Conservation (phyloP, 2,797 vertebrate genomes). For the Malurus splendens region DNA sequence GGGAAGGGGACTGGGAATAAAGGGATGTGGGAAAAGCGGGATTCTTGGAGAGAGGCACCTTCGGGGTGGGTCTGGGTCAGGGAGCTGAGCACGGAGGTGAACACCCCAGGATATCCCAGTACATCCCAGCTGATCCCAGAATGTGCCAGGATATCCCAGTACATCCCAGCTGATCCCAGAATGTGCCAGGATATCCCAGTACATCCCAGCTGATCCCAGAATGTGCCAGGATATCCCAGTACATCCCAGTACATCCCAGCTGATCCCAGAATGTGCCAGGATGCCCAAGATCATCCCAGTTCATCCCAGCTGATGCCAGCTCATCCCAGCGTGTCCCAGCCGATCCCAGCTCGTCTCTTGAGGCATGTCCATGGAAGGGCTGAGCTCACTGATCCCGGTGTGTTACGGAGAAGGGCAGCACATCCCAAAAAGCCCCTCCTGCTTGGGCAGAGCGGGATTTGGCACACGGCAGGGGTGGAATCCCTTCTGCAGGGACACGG, state of each 20-base stretch:
- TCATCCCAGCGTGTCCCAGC: background rate
- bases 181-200: background rate
- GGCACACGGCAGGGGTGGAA: fast-evolving
- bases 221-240: background rate
- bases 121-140: background rate
- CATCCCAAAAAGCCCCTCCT: background rate
- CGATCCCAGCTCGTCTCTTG: fast-evolving
- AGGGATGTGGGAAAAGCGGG: background rate
- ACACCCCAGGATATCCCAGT: background rate
- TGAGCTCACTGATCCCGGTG: background rate
- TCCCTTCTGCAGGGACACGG: fast-evolving
- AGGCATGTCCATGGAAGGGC: background rate
- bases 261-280: background rate
- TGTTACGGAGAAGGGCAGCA: background rate
- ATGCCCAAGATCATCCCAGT: fast-evolving
- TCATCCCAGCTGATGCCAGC: fast-evolving
- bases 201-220: background rate
- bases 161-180: background rate
- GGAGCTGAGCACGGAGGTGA: fast-evolving
- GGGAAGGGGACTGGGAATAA: background rate
- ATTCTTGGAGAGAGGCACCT: background rate
- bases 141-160: background rate
- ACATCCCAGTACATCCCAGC: too few relatives aligned
- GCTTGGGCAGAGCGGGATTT: background rate
- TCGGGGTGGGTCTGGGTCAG: background rate